Conservation (phyloP, 2,888 invertebrate genomes). For the Morpho achilles region DNA sequence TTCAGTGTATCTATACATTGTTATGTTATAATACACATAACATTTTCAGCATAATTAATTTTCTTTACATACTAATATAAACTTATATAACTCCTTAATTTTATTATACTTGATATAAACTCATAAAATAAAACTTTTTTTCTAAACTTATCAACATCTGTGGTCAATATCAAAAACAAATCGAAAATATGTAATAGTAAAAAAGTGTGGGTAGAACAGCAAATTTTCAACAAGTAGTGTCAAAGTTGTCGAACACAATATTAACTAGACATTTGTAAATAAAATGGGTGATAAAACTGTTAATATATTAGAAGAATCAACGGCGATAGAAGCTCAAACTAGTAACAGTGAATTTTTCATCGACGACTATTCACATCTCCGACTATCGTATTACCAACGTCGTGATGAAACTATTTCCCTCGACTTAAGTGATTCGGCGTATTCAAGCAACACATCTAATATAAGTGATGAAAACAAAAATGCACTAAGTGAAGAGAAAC, state of each 20-base stretch:
- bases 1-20: no score
- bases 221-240: neutral
- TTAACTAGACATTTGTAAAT: neutral
- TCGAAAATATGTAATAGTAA: neutral
- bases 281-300: slow-evolving; percentile 19
- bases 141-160: no score
- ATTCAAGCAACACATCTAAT: slow-evolving; percentile 21
- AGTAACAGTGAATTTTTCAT: slow-evolving; percentile 35
- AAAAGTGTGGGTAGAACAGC: slow-evolving; percentile 4
- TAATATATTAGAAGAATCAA: slow-evolving; percentile 16
- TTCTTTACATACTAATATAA: no score
- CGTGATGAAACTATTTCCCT: slow-evolving; percentile 17
- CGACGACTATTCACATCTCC: slow-evolving; percentile 55
- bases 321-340: slow-evolving; percentile 16
- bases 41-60: no score
- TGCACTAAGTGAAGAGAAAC: slow-evolving; percentile 26
- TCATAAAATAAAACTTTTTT: no score
- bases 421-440: slow-evolving; percentile 15
- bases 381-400: slow-evolving; percentile 49
- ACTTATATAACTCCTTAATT: no score
- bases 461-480: slow-evolving; percentile 17
- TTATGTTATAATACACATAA: no score
- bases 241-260: neutral
- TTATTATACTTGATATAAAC: no score
- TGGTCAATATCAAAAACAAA: no score